Conservation (phyloP, 2,797 vertebrate species). For the Sardinella longiceps region DNA sequence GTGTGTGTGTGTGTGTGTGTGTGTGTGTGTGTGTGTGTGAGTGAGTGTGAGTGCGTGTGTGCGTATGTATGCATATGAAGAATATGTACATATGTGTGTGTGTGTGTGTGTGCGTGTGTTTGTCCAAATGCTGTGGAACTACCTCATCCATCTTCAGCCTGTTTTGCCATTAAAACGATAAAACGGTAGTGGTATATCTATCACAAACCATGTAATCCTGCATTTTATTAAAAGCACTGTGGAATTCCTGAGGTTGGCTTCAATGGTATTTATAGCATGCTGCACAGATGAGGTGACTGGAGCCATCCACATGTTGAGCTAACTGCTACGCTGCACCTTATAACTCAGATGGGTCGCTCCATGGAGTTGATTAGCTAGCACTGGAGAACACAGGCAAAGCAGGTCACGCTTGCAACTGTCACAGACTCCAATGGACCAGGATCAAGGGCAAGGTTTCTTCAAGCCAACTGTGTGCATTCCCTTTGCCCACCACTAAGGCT, state of each 20-base stretch:
- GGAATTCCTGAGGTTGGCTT: constrained; percentile 13
- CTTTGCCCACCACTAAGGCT: background rate
- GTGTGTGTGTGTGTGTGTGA: constrained; percentile 9
- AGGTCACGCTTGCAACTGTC: background rate
- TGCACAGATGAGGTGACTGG: constrained; percentile 12
- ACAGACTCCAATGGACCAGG: background rate
- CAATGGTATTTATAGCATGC: constrained; percentile 7
- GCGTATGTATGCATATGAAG: constrained; percentile 18
- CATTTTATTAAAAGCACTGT: constrained; percentile 15
- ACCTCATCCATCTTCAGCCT: background rate
- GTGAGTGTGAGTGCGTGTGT: background rate
- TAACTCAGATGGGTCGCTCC: constrained; percentile 2
- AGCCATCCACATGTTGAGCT: constrained; percentile 15
- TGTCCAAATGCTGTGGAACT: background rate
- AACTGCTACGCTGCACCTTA: constrained; percentile 15
- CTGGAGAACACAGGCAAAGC: constrained; percentile 6
- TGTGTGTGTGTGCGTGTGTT: background rate
- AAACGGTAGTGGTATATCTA: constrained; percentile 23
- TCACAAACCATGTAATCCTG: constrained; percentile 8
- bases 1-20: constrained; percentile 28
- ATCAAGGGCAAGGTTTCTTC: background rate
- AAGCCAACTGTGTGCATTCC: background rate
- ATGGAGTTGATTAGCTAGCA: constrained; percentile 18
- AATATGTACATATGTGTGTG: background rate
- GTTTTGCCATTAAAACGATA: constrained; percentile 11